These are phyloP conservation scores for Anolis carolinensis DNA, from an alignment of 2,113 vertebrate genomes.

Conservation along the genomic window DNA sequence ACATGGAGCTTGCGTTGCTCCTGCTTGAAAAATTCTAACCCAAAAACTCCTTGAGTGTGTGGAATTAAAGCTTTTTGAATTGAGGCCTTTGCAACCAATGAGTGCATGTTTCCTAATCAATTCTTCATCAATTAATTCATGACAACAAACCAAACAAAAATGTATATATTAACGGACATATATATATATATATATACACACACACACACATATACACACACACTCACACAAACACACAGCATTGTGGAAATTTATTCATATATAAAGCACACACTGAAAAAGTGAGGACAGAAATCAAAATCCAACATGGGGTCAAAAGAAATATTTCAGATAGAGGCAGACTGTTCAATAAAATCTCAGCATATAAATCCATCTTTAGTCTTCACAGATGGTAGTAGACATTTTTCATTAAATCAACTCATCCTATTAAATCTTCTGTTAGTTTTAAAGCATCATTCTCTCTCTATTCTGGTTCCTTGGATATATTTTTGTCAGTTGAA, in stretches of 20 bases:
- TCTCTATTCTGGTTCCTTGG: slow-evolving; percentile 64
- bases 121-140: background rate
- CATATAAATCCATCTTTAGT: slow-evolving; percentile 46
- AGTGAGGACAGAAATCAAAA: slow-evolving; percentile 42
- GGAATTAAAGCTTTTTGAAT: background rate
- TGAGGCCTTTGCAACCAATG: background rate
- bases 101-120: background rate
- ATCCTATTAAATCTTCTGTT: slow-evolving; percentile 66
- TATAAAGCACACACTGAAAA: slow-evolving; percentile 44
- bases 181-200: too few species aligned
- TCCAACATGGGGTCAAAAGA: slow-evolving; percentile 17
- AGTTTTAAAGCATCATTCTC: slow-evolving; percentile 50
- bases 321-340: slow-evolving; percentile 41
- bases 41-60: background rate
- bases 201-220: too few species aligned
- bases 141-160: slow-evolving; percentile 10
- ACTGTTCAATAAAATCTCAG: slow-evolving; percentile 31
- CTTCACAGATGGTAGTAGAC: slow-evolving; percentile 63
- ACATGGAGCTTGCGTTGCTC: background rate
- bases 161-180: slow-evolving; percentile 43
- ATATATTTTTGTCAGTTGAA: slow-evolving; percentile 69
- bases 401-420: slow-evolving; percentile 55
- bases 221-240: too few species aligned
- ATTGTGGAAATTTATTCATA: slow-evolving; percentile 32
- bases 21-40: background rate